These are phyloP conservation scores for Spondyliosoma cantharus DNA, from an alignment of 2,797 vertebrate genomes.

Conservation along the genomic window DNA sequence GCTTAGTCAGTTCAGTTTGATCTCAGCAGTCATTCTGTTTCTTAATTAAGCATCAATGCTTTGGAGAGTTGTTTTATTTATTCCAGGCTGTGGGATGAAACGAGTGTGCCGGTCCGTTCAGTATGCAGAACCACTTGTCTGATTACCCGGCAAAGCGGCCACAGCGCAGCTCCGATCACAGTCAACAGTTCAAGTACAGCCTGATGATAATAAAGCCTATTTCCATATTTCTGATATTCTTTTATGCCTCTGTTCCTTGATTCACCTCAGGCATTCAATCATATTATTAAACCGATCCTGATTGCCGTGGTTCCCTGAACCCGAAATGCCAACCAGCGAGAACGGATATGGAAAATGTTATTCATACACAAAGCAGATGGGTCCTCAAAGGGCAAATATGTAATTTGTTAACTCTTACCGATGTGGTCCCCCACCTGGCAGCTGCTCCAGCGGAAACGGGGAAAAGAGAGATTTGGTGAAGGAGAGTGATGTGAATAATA, in stretches of 20 bases:
- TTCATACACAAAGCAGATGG: constrained; percentile 72
- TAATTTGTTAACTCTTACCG: constrained; percentile 66
- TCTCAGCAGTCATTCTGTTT: constrained; percentile 14
- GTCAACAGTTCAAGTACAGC: constrained; percentile 48
- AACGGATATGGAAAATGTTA: constrained; percentile 68
- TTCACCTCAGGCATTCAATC: constrained; percentile 64
- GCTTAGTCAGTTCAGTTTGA: neutral
- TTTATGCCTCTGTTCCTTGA: constrained; percentile 41
- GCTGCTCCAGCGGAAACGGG: constrained; percentile 44
- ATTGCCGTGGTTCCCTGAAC: constrained; percentile 63
- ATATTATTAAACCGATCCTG: constrained; percentile 67
- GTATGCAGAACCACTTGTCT: constrained; percentile 40
- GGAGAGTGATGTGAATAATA: constrained; percentile 30
- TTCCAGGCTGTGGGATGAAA: constrained; percentile 16
- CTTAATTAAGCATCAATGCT: constrained; percentile 3
- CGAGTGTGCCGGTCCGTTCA: neutral
- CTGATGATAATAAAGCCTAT: constrained; percentile 54
- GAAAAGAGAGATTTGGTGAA: constrained; percentile 33
- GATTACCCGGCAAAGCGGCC: constrained; percentile 13
- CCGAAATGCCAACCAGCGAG: constrained; percentile 70
- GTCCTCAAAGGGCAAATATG: constrained; percentile 77
- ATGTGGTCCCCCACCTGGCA: constrained; percentile 46
- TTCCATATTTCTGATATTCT: constrained; percentile 67
- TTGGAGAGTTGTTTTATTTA: constrained; percentile 18
- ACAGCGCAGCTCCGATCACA: constrained; percentile 30